Conservation (phyloP, 2,797 vertebrate species). For the Hozukius guyotensis region DNA sequence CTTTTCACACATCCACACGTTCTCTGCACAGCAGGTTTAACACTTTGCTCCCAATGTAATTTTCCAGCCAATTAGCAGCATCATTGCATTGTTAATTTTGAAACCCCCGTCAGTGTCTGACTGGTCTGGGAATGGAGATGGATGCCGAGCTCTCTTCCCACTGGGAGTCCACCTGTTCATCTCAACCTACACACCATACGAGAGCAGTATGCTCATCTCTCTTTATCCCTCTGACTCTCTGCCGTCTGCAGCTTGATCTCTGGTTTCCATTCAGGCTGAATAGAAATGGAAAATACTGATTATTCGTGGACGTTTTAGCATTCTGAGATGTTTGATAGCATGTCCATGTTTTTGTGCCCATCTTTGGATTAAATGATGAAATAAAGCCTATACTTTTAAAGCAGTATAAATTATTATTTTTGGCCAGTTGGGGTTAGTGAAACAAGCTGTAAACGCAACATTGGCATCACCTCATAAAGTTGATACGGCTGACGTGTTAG, state of each 20-base stretch:
- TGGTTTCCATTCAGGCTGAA: background rate
- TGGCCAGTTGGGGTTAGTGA: background rate
- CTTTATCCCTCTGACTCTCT: background rate
- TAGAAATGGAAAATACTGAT: background rate
- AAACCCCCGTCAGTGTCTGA: conserved; percentile 2
- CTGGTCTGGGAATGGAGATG: conserved; percentile 26
- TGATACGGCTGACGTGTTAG: too few species aligned
- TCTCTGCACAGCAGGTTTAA: conserved; percentile 32
- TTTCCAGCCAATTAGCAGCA: conserved; percentile 63
- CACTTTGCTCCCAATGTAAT: conserved; percentile 52
- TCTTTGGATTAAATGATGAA: background rate
- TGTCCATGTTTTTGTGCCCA: background rate
- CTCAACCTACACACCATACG: conserved; percentile 23
- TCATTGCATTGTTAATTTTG: conserved; percentile 33
- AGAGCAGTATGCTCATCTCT: background rate
- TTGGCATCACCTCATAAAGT: too few species aligned
- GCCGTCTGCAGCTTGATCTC: background rate
- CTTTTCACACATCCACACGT: conserved; percentile 30
- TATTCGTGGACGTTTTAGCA: background rate
- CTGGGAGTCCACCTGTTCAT: conserved; percentile 59
- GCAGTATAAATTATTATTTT: background rate
- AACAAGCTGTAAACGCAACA: background rate
- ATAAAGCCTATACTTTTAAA: background rate
- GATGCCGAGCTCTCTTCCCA: conserved; percentile 31
- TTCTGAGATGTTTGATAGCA: background rate